A percentile compares a stretch with the other conserved stretches of the same genome.
phyloP scores from a whole-genome alignment of 2,113 vertebrate species.

The Periophthalmodon schlosseri region DNA sequence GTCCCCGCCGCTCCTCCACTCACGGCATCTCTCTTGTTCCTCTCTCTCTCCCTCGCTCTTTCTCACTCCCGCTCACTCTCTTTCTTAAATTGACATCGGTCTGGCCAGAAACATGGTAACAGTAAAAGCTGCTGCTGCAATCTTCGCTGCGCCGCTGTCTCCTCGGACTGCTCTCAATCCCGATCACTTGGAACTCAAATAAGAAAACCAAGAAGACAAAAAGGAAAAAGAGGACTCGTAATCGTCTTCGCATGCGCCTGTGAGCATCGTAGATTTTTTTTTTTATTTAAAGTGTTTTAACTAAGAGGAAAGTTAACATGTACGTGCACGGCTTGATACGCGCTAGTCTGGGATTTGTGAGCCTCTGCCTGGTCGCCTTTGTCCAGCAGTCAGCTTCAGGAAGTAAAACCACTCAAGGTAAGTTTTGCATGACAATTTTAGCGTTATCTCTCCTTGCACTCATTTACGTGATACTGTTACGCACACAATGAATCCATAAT shows the following conservation, averaged over 20 bases:
- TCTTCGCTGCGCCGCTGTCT: constrained; percentile 66
- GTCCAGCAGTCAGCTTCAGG: constrained; percentile 85
- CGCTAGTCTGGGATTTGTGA: constrained; percentile 83
- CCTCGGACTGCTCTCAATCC: constrained; percentile 59
- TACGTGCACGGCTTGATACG: constrained; percentile 80
- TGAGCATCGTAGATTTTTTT: constrained; percentile 13
- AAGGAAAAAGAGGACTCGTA: constrained; percentile 34
- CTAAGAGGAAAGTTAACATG: constrained; percentile 70
- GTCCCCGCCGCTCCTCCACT: constrained; percentile 79
- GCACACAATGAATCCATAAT: neutral
- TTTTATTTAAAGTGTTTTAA: constrained; percentile 37
- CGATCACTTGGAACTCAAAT: constrained; percentile 66
- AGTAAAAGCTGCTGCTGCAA: constrained; percentile 56
- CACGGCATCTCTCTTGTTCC: constrained; percentile 75
- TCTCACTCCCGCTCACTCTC: constrained; percentile 76
- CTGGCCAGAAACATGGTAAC: constrained; percentile 78
- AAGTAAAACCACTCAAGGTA: constrained; percentile 90
- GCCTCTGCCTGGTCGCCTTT: constrained; percentile 85
- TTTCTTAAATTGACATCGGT: constrained; percentile 78
- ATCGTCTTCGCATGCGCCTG: constrained; percentile 36
- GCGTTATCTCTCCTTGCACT: neutral
- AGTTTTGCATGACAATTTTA: constrained; percentile 67
- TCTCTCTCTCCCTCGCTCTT: constrained; percentile 78
- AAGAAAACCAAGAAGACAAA: constrained; percentile 14
- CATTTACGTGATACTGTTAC: neutral